Conservation (phyloP, 1,140 invertebrate species). For the Bradysia coprophila region DNA sequence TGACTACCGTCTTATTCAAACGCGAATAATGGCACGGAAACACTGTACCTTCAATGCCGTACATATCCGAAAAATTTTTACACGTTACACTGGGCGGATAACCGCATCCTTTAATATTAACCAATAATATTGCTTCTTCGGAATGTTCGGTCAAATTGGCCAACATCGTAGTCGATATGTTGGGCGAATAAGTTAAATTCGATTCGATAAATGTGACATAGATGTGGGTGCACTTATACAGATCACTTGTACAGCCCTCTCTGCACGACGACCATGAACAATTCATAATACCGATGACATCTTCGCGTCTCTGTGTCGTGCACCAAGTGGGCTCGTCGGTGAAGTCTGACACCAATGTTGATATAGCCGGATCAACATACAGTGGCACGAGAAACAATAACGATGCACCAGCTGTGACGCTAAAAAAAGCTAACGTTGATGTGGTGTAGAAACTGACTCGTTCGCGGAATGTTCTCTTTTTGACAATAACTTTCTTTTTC, state of each 20-base stretch:
- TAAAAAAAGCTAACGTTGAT: slow-evolving; percentile 52
- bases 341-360: slow-evolving; percentile 68
- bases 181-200: slow-evolving; percentile 19
- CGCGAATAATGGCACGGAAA: slow-evolving; percentile 73
- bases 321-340: slow-evolving; percentile 57
- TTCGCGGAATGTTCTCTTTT: slow-evolving; percentile 49
- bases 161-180: slow-evolving; percentile 13
- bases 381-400: slow-evolving; percentile 71
- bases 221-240: slow-evolving; percentile 69
- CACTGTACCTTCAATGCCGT: slow-evolving; percentile 51
- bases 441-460: slow-evolving; percentile 60
- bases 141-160: slow-evolving; percentile 21
- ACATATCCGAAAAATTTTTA: slow-evolving; percentile 57
- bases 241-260: slow-evolving; percentile 73
- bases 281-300: slow-evolving; percentile 56
- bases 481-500: slow-evolving; percentile 30
- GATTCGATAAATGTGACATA: slow-evolving; percentile 47
- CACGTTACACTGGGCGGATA: slow-evolving; percentile 74
- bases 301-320: slow-evolving; percentile 52
- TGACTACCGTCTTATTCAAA: slow-evolving; percentile 58
- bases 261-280: slow-evolving; percentile 74
- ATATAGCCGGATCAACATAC: slow-evolving; percentile 78
- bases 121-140: slow-evolving; percentile 46
- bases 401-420: slow-evolving; percentile 62
- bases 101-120: slow-evolving; percentile 75